Evolutionary conservation across 2,113 vertebrate species (phyloP).

Genomic region (Proteles cristata): DNA sequence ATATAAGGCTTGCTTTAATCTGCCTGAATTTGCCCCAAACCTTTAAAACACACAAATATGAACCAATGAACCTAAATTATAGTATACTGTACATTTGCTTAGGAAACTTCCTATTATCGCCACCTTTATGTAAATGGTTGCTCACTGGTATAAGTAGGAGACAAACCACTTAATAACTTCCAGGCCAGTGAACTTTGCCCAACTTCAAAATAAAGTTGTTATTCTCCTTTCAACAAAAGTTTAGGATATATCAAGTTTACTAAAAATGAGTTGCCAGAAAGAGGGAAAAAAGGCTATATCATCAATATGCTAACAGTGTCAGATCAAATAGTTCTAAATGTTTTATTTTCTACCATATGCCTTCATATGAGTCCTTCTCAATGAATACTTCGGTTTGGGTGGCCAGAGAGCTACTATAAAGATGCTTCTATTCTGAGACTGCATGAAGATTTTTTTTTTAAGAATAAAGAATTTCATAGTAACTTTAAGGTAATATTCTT

Average conservation of each 20-base stretch:
- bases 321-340: neutral
- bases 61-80: constrained; percentile 60
- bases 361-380: neutral
- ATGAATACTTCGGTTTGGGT: neutral
- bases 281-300: neutral
- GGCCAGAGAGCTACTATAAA: neutral
- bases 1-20: constrained; percentile 39
- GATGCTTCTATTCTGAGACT: neutral
- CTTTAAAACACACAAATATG: constrained; percentile 70
- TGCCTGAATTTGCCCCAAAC: constrained; percentile 57
- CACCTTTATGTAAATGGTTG: constrained; percentile 49
- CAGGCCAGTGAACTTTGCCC: constrained; percentile 19
- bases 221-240: constrained; percentile 53
- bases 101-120: constrained; percentile 39
- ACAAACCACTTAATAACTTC: constrained; percentile 65
- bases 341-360: neutral
- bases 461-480: constrained; percentile 13
- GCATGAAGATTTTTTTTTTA: neutral
- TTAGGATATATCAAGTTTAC: neutral
- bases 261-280: neutral
- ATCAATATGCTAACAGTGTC: neutral
- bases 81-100: constrained; percentile 3
- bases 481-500: constrained; percentile 57
- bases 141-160: constrained; percentile 9
- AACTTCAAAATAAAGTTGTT: constrained; percentile 62